Base-by-base conservation (phyloP, 2,888 invertebrate species). In the Drosophila rubida region DNA sequence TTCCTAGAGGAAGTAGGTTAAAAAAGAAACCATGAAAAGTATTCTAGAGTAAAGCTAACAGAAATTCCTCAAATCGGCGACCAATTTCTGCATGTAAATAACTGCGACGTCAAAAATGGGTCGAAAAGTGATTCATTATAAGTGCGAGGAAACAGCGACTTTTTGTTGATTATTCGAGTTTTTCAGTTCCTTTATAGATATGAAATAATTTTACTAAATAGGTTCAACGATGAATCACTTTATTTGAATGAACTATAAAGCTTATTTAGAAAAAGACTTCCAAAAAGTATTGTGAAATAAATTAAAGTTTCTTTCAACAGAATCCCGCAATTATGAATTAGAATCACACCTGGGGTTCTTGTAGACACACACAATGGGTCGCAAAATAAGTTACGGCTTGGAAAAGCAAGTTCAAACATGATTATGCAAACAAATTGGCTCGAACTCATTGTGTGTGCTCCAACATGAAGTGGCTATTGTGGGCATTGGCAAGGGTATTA, bases 351-450 rank as follows among this genome's bases (percentile, higher is more conserved):
- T 37, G 14, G 35, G 7, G 35, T 7, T 37, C 35, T 13, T 7
- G 7, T 37, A 5, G 32, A 9, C 32, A 9, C 2, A 9, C 2
- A 49, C 35, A 49, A 49, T 14, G 9, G 22, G n/a, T 32, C 0
- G n/a, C 4, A 7, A 25, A 25, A 11, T 25, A 4, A 25, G 25
- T 50, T 37, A 35, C 25, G 39, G 3, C 13, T 13, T 8, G 13
- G 7, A 5, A 27, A 8, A 27, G 2, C 16, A 14, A 4, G 25
- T 14, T 7, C 7, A 27, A 19, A n/a, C 37, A 50, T 30, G 13
- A 53, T 41, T 53, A 41, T 41, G 13, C 13, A 41, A 30, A 13
- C 19, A 41, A 51, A 30, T 51, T 41, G 19, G 51, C 39, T 9
- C n/a, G 2, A 39, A 14, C 9, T 13, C 9, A 1, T 13, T 13